Conservation (phyloP, 1,140 invertebrate genomes). For the Nomia melanderi region DNA sequence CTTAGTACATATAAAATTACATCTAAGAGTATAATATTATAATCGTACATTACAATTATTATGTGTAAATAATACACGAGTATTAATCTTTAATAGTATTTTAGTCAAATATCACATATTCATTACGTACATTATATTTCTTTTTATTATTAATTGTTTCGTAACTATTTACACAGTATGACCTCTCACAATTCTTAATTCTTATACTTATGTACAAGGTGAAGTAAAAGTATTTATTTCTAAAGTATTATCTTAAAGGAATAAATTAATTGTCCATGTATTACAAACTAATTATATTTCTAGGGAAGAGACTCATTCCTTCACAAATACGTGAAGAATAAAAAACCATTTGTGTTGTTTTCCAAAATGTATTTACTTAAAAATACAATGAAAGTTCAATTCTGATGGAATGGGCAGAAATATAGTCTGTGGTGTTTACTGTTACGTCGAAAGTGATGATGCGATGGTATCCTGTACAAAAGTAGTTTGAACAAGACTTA, state of each 20-base stretch:
- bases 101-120: conserved; percentile 43
- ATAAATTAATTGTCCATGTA: conserved; percentile 36
- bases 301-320: conserved; percentile 53
- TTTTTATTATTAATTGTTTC: conserved; percentile 24
- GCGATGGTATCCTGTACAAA: conserved; percentile 72
- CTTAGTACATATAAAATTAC: conserved; percentile 43
- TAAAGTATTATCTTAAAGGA: conserved; percentile 20
- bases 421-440: conserved; percentile 67
- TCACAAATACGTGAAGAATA: conserved; percentile 64
- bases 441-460: conserved; percentile 65
- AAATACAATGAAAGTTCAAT: conserved; percentile 74
- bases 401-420: conserved; percentile 74
- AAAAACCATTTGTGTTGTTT: conserved; percentile 65
- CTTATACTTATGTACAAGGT: conserved; percentile 25
- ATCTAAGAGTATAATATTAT: conserved; percentile 38
- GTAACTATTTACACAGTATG: conserved; percentile 33
- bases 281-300: conserved; percentile 17
- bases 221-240: conserved; percentile 22
- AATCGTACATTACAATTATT: conserved; percentile 30
- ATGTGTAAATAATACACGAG: conserved; percentile 54
- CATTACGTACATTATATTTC: conserved; percentile 35
- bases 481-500: conserved; percentile 70
- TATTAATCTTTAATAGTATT: conserved; percentile 19
- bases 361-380: conserved; percentile 75
- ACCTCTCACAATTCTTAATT: conserved; percentile 27